Evolutionary conservation across 2,888 invertebrate species (phyloP).

Genomic region (Podabrus alpinus): DNA sequence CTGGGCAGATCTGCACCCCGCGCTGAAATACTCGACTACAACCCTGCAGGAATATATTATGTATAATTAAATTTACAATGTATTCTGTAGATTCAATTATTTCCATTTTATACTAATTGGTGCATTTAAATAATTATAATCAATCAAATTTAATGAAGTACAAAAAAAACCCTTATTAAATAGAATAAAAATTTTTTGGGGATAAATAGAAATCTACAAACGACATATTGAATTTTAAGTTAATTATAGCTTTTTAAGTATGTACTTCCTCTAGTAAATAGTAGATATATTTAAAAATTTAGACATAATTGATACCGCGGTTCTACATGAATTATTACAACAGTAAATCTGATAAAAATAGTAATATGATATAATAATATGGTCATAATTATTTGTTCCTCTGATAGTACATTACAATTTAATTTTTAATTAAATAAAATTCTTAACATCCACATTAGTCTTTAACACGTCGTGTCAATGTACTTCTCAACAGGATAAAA

Average conservation of each 20-base stretch:
- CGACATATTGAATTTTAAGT: background rate
- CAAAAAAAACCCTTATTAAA: background rate
- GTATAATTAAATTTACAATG: too few species aligned
- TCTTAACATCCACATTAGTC: background rate
- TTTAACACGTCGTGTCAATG: background rate
- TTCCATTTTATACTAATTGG: background rate
- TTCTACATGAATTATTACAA: too few species aligned
- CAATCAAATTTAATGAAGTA: background rate
- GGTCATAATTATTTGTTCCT: too few species aligned
- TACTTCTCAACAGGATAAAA: background rate
- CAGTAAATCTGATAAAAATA: background rate
- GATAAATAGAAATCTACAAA: background rate
- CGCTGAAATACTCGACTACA: too few species aligned
- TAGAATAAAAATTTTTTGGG: too few species aligned
- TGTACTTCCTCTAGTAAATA: background rate
- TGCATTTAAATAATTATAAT: background rate
- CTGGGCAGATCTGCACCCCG: too few species aligned
- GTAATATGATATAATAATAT: background rate
- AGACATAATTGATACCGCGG: background rate
- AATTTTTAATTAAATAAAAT: background rate
- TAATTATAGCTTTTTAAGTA: background rate
- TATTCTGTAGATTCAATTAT: too few species aligned
- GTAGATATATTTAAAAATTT: background rate
- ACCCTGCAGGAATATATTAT: too few species aligned
- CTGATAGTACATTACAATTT: background rate